Percentiles rank a stretch among this genome's conserved stretches.
Evolutionary conservation across 2,113 vertebrate species (phyloP).

Genomic region (Melospiza georgiana): DNA sequence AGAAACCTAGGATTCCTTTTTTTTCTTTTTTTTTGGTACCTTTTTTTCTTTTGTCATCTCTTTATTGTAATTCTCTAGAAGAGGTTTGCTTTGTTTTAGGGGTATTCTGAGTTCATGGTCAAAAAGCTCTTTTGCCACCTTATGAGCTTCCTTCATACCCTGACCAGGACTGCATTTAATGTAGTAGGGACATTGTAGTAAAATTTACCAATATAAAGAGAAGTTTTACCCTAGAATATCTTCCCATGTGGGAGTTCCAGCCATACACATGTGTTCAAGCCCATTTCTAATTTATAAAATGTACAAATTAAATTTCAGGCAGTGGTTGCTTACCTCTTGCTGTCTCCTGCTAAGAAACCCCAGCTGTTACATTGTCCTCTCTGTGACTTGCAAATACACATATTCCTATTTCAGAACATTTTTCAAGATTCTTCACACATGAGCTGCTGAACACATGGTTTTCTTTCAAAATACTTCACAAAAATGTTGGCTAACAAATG

Average conservation of each 20-base stretch:
- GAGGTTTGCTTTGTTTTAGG: background rate
- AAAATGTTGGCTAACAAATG: slow-evolving; percentile 44
- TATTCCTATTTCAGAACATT: background rate
- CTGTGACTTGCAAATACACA: background rate
- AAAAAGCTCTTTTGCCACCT: background rate
- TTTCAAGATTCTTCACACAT: slow-evolving; percentile 48
- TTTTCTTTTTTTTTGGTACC: no score
- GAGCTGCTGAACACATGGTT: slow-evolving; percentile 47
- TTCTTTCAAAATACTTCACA: slow-evolving; percentile 54
- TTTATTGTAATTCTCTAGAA: background rate
- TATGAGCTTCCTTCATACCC: background rate
- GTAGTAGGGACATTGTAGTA: background rate
- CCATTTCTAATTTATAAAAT: background rate
- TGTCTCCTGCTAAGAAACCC: slow-evolving; percentile 3
- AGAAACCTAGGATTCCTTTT: background rate
- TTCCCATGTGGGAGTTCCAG: background rate
- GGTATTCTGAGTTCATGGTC: background rate
- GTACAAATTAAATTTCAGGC: background rate
- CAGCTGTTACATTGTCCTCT: background rate
- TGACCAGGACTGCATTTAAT: background rate
- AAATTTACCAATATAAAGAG: background rate
- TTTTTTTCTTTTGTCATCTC: background rate
- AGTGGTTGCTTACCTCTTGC: background rate
- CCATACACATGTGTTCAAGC: background rate
- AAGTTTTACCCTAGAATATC: background rate